A percentile compares a stretch with the other conserved stretches of the same genome.
Evolutionary conservation across 2,113 vertebrate genomes (phyloP).

Genomic region (Uropsilus gracilis): DNA sequence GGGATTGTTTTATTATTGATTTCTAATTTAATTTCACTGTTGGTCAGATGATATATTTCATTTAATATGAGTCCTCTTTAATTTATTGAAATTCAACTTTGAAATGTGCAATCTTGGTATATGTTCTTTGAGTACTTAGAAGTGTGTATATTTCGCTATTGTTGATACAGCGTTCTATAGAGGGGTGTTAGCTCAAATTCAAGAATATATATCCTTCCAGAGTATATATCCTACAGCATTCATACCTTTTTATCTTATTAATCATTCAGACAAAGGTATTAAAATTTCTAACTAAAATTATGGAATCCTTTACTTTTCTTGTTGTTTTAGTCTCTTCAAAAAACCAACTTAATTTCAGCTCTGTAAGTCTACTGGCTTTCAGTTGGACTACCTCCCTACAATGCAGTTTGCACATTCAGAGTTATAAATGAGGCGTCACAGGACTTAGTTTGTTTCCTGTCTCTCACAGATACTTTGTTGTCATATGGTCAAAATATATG

Average conservation of each 20-base stretch:
- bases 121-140: background rate
- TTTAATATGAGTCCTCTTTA: background rate
- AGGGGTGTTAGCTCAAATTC: background rate
- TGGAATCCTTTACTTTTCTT: background rate
- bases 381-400: background rate
- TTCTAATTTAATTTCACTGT: slow-evolving; percentile 19
- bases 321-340: background rate
- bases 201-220: background rate
- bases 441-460: background rate
- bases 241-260: background rate
- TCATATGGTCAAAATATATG: background rate
- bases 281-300: background rate
- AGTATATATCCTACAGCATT: background rate
- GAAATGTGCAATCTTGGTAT: background rate
- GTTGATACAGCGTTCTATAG: background rate
- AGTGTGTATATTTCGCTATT: background rate
- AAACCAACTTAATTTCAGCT: background rate
- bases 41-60: background rate
- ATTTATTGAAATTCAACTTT: background rate
- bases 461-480: background rate
- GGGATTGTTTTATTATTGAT: background rate
- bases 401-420: background rate
- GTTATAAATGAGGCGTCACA: background rate
- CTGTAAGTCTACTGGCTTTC: background rate
- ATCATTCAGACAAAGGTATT: background rate